Conservation (phyloP, 1,140 invertebrate genomes). For the Brachystomella parvula region DNA sequence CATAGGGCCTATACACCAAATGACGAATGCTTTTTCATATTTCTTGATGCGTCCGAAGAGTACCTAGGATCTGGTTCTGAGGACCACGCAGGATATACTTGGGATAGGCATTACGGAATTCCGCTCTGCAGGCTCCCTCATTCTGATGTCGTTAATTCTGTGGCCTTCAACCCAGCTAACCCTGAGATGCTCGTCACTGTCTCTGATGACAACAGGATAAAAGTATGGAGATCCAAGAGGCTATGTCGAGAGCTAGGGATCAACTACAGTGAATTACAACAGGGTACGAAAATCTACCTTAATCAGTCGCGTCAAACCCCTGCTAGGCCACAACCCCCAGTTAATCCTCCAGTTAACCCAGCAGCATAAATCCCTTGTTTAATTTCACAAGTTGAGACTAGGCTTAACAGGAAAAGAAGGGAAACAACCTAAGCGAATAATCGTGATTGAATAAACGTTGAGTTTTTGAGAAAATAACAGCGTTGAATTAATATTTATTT, state of each 20-base stretch:
- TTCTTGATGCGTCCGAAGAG: conserved; percentile 73
- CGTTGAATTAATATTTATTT: no score
- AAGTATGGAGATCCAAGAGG: conserved; percentile 43
- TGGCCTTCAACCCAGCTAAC: conserved; percentile 76
- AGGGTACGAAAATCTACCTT: conserved; percentile 26
- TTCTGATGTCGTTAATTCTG: conserved; percentile 74
- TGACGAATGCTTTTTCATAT: conserved; percentile 83
- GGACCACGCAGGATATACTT: conserved; percentile 70
- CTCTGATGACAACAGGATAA: conserved; percentile 74
- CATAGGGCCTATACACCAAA: conserved; percentile 81
- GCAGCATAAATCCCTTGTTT: no score
- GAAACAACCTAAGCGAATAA: no score
- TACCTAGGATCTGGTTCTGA: conserved; percentile 84
- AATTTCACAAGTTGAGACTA: no score
- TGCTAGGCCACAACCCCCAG: no score
- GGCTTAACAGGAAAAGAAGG: no score
- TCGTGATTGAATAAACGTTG: no score
- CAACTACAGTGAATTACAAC: conserved; percentile 16
- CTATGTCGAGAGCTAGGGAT: conserved; percentile 31
- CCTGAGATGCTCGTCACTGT: conserved; percentile 77
- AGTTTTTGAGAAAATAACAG: no score
- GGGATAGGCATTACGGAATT: conserved; percentile 61
- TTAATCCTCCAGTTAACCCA: no score
- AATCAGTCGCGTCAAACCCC: no score
- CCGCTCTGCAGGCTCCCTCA: conserved; percentile 70